Base-by-base conservation (phyloP, 1,140 invertebrate genomes). In the Nebria ingens region DNA sequence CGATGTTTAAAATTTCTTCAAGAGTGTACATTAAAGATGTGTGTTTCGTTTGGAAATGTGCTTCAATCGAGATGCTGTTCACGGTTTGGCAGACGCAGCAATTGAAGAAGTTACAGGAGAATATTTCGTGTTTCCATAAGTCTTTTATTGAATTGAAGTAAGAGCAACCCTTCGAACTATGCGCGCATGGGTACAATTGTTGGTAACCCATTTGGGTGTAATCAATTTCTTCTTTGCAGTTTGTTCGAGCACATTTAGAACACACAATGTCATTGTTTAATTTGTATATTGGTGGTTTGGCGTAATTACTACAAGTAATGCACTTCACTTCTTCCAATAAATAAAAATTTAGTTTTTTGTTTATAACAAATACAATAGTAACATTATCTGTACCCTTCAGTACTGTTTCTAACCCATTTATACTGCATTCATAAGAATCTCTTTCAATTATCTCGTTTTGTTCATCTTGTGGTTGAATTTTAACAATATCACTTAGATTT, bases 91-190 rank as follows among this genome's bases (percentile, higher is more conserved):
- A 45, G 17, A 45, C 17, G 15, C 4, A 12, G 17, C 40, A 45
- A 4, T 9, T 45, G 15, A 45, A 45, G 17, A 12, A 45, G 9
- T 45, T 45, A 45, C 40, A 45, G 6, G 9, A 12, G 15, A 45
- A 45, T 45, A 45, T 45, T 17, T 45, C 40, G 17, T 45, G 40
- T 45, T 45, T 45, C 40, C 40, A 45, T 12, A 45, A 12, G 15
- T 17, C 17, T 45, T 45, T 45, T 4, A 45, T 17, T 4, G 6
- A 11, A 45, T 45, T 17, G 17, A 45, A 45, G 3, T 45, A 9
- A 11, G 40, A 4, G 17, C 40, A 45, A 17, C 40, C 40, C 3
- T 12, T 9, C 9, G 3, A 12, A 12, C 40, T 9, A 45, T 45
- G 40, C 4, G 3, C 3, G 17, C 40, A 45, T 4, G 40, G 40